These are phyloP conservation scores for Cnemophilus loriae DNA, from an alignment of 2,113 vertebrate species.

Conservation along the genomic window DNA sequence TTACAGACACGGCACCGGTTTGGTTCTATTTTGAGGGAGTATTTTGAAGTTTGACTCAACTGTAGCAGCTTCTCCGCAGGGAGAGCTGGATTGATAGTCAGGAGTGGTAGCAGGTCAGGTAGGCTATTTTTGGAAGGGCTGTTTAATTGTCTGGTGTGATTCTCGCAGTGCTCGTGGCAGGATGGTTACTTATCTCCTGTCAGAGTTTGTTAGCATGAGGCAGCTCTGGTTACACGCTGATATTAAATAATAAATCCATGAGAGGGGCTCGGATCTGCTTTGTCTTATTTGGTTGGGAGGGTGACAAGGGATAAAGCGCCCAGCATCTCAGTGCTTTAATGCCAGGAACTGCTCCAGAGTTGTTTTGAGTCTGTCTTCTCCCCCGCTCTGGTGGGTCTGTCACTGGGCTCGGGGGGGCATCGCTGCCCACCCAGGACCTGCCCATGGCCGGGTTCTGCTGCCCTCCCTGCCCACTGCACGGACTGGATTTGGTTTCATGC, in stretches of 20 bases:
- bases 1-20: background rate
- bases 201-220: background rate
- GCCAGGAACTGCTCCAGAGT: background rate
- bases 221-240: background rate
- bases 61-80: slow-evolving; percentile 1
- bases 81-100: slow-evolving; percentile 6
- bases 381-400: fast-evolving
- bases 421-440: background rate
- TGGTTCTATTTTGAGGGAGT: slow-evolving; percentile 10
- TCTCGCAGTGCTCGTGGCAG: background rate
- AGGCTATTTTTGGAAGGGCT: slow-evolving; percentile 6
- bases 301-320: background rate
- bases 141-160: slow-evolving; percentile 10
- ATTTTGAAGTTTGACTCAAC: slow-evolving; percentile 37
- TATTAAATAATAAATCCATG: background rate
- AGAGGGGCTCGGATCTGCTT: background rate
- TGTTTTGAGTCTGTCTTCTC: fast-evolving
- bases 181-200: background rate
- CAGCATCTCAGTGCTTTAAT: background rate
- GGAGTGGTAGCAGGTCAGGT: slow-evolving; percentile 26
- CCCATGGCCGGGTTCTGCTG: background rate
- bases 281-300: background rate
- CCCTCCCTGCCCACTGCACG: background rate
- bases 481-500: background rate
- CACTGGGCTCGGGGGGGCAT: fast-evolving